Evolutionary conservation across 2,888 invertebrate genomes (phyloP).

Genomic region (Gastrophysa polygoni): DNA sequence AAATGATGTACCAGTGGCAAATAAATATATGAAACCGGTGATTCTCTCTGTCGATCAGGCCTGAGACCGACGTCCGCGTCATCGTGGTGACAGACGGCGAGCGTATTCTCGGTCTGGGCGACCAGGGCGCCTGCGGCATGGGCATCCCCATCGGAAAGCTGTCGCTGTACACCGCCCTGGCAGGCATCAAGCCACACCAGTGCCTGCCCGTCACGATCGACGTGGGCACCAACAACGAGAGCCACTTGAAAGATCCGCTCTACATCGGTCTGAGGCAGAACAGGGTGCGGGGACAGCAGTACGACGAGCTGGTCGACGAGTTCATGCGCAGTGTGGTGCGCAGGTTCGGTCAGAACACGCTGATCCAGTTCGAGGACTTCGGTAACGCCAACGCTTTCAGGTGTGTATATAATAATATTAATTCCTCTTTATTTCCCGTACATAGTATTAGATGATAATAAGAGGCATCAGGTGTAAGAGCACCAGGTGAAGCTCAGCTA

Average conservation of each 20-base stretch:
- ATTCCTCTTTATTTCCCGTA: too few relatives aligned
- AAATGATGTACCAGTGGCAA: too few relatives aligned
- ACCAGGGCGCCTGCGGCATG: slow-evolving; percentile 97
- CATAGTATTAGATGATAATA: too few relatives aligned
- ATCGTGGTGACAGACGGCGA: slow-evolving; percentile 98
- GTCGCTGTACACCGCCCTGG: slow-evolving; percentile 94
- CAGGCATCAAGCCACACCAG: slow-evolving; percentile 94
- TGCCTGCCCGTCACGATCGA: slow-evolving; percentile 94
- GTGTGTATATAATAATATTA: too few relatives aligned
- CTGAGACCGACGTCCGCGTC: slow-evolving; percentile 83
- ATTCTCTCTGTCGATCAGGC: too few relatives aligned
- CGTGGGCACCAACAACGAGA: slow-evolving; percentile 85
- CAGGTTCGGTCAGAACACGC: slow-evolving; percentile 83
- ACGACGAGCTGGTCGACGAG: slow-evolving; percentile 95
- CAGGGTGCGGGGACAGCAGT: slow-evolving; percentile 80
- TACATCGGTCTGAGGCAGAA: slow-evolving; percentile 92
- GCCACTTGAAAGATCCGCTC: slow-evolving; percentile 80
- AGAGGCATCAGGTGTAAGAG: too few relatives aligned
- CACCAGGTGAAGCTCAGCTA: too few relatives aligned
- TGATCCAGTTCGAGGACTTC: slow-evolving; percentile 97
- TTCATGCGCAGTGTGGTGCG: slow-evolving; percentile 92
- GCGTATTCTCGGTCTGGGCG: slow-evolving; percentile 95
- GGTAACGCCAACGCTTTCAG: slow-evolving; percentile 97
- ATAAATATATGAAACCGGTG: too few relatives aligned
- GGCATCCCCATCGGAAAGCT: slow-evolving; percentile 98